phyloP scores from a whole-genome alignment of 2,888 invertebrate genomes.

The Laothoe populi region DNA sequence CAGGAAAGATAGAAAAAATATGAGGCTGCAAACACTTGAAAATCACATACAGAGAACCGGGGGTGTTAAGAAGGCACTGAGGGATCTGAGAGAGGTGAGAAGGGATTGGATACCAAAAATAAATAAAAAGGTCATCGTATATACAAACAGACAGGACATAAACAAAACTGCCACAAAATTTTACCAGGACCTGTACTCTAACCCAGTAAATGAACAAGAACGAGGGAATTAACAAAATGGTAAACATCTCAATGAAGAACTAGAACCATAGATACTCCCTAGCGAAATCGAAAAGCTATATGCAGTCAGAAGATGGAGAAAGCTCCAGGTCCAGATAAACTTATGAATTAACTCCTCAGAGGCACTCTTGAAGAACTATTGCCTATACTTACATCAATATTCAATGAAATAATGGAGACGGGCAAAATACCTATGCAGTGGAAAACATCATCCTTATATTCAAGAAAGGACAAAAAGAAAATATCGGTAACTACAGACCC shows the following conservation, averaged over 20 bases:
- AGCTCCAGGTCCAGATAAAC: slow-evolving; percentile 38
- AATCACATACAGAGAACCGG: too few relatives aligned
- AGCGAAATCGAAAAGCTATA: background rate
- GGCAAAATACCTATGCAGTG: slow-evolving; percentile 27
- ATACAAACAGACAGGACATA: slow-evolving; percentile 1
- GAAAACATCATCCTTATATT: slow-evolving; percentile 34
- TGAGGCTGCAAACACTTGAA: too few relatives aligned
- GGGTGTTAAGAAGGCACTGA: too few relatives aligned
- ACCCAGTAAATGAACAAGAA: background rate
- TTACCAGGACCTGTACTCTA: slow-evolving; percentile 22
- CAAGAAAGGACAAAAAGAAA: slow-evolving; percentile 34
- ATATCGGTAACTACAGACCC: slow-evolving; percentile 32
- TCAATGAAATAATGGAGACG: slow-evolving; percentile 35
- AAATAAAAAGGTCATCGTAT: too few relatives aligned
- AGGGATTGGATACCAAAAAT: too few relatives aligned
- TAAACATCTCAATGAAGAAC: background rate
- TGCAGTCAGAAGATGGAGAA: slow-evolving; percentile 33
- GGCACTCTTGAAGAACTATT: slow-evolving; percentile 32
- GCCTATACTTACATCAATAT: slow-evolving; percentile 35
- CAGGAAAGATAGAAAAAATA: too few relatives aligned
- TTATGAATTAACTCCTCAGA: slow-evolving; percentile 37
- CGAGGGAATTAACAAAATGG: background rate
- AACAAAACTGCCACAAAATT: slow-evolving; percentile 18
- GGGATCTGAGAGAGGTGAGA: too few relatives aligned
- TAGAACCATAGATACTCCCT: background rate